Base-by-base conservation (phyloP, 2,797 vertebrate genomes). In the Gambusia yucatana region DNA sequence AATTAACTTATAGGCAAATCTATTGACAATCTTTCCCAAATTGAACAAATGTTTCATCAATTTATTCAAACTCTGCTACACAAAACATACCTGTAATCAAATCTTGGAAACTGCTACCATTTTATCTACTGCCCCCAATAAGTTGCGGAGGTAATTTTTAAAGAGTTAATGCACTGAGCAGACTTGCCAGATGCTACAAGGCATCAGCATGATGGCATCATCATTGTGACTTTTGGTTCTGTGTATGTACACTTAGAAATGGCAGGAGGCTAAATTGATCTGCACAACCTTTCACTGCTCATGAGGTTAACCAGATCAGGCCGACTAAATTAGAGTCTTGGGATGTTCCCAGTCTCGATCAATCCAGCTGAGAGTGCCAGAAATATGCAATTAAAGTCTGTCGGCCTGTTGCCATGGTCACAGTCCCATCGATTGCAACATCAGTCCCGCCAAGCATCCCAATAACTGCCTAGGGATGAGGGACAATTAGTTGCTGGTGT, bases 321-420 rank as follows among this genome's bases (percentile, higher is more conserved):
- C n/a, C 72, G 84, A 87, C 82, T 76, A 72, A 91, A 92, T 92
- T 75, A 87, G 76, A 82, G 81, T 86, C 87, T 83, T 9, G 2
- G 2, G 80, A 76, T 22, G 1, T 76, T 83, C 78, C 85, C 9
- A 10, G 80, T 84, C 85, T 78, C 28, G 3, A 93, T 93, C 91
- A 90, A 83, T 94, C 78, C 3, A 10, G 25, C 77, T 84, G 48
- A 0, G 28, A 82, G 79, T 76, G 73, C 70, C 84, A 82, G 74
- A 88, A 90, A 91, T 89, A 86, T 87, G 81, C 79, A 86, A 88
- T 94, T 90, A 87, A 85, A 78, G 61, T 80, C 79, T 77, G 83
- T 79, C 80, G 81, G 84, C 61, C 75, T 77, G 90, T 92, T 93
- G 83, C 89, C 73, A 84, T 91, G 75, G 88, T 74, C 78, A 82